Evolutionary conservation across 1,140 invertebrate genomes (phyloP).

Genomic region (Drosophila kurseongensis): DNA sequence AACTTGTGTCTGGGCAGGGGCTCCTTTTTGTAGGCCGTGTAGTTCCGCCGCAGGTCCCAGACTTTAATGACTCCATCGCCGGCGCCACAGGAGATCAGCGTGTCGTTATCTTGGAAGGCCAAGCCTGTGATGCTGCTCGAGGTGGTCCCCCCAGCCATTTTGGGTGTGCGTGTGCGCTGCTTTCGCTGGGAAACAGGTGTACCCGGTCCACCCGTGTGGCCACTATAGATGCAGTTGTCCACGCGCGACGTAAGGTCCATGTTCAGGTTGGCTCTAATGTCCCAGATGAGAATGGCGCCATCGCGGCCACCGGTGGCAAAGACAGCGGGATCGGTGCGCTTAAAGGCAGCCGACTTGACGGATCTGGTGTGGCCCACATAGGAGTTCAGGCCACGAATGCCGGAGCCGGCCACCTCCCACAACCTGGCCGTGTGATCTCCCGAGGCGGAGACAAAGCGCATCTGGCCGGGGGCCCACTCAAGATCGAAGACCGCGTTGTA

Average conservation of each 20-base stretch:
- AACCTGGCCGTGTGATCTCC: conserved; percentile 92
- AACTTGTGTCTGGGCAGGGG: conserved; percentile 90
- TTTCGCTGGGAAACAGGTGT: conserved; percentile 85
- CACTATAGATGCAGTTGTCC: conserved; percentile 88
- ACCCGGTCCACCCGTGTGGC: conserved; percentile 86
- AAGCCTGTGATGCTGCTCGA: conserved; percentile 91
- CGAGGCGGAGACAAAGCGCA: conserved; percentile 92
- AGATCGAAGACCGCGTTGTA: conserved; percentile 95
- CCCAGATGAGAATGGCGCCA: conserved; percentile 94
- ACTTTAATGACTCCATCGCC: conserved; percentile 94
- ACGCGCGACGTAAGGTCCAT: conserved; percentile 85
- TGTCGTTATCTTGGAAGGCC: conserved; percentile 89
- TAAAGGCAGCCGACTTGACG: conserved; percentile 91
- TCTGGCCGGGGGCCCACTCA: conserved; percentile 91
- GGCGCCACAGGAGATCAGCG: conserved; percentile 92
- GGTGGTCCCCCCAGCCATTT: conserved; percentile 56
- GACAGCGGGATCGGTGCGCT: conserved; percentile 88
- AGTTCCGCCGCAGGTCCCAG: conserved; percentile 94
- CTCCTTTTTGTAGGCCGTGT: conserved; percentile 88
- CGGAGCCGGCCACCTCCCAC: conserved; percentile 88
- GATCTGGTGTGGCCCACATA: conserved; percentile 92
- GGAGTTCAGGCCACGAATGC: conserved; percentile 86
- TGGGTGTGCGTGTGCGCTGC: conserved; percentile 81
- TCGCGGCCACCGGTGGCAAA: conserved; percentile 94
- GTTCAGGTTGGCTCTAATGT: conserved; percentile 87